Evolutionary conservation across 2,797 vertebrate genomes (phyloP).

Genomic region (Manis crassicaudata): DNA sequence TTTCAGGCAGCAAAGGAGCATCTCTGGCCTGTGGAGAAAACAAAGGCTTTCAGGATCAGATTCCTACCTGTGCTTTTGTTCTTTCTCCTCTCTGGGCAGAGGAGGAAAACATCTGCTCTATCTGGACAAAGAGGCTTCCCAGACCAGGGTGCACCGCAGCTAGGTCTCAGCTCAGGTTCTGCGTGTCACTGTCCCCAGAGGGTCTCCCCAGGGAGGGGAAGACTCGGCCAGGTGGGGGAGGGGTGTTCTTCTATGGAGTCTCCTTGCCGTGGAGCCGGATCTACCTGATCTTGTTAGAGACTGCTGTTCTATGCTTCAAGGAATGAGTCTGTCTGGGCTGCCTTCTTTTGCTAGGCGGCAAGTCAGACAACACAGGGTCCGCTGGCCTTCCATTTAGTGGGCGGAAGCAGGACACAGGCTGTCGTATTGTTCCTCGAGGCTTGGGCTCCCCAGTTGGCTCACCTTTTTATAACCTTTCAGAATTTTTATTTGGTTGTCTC

Average conservation of each 20-base stretch:
- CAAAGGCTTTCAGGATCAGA: neutral
- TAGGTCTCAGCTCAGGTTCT: neutral
- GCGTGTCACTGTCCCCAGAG: no score
- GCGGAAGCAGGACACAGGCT: neutral
- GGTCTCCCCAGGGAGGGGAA: neutral
- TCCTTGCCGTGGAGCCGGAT: neutral
- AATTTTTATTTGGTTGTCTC: neutral
- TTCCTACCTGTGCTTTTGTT: neutral
- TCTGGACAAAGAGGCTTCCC: neutral
- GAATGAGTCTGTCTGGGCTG: neutral
- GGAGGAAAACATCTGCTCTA: neutral
- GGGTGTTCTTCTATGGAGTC: neutral
- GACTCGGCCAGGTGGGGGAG: neutral
- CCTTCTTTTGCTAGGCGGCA: neutral
- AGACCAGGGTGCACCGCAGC: neutral
- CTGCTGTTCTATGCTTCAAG: neutral
- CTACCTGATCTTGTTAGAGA: no score
- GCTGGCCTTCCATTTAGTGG: rapidly evolving
- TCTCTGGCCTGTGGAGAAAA: neutral
- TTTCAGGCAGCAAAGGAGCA: neutral
- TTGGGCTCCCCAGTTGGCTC: neutral
- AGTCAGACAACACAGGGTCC: neutral
- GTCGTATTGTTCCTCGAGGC: neutral
- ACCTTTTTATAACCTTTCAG: neutral
- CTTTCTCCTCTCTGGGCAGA: neutral